A percentile compares a stretch with the other conserved stretches of the same genome.
Conservation (phyloP, 1,140 invertebrate species). For the Triops longicaudatus region DNA sequence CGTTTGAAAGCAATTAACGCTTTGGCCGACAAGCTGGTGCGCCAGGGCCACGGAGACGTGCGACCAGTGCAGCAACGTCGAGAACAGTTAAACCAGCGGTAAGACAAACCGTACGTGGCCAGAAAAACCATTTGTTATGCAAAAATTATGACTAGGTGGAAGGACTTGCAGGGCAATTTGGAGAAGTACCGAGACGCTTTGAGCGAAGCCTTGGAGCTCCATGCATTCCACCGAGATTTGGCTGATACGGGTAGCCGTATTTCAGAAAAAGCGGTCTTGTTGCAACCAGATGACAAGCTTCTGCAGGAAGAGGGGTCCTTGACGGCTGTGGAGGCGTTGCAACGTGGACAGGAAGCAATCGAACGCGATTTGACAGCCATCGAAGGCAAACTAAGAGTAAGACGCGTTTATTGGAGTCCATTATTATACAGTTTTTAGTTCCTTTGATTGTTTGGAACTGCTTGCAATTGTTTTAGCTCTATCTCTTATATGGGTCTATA, state of each 20-base stretch:
- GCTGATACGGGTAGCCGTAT: conserved; percentile 76
- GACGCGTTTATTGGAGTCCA: too few relatives aligned
- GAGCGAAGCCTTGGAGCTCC: conserved; percentile 78
- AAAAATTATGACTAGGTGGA: conserved; percentile 54
- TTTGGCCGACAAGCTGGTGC: conserved; percentile 82
- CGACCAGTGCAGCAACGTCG: conserved; percentile 59
- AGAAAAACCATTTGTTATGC: background rate
- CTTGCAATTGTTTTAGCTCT: conserved; percentile 10
- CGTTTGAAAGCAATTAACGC: conserved; percentile 76
- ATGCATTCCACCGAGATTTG: conserved; percentile 77
- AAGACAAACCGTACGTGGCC: conserved; percentile 5
- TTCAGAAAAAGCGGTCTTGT: conserved; percentile 66
- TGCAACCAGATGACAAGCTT: conserved; percentile 58
- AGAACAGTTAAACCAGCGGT: conserved; percentile 24
- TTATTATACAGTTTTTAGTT: too few relatives aligned
- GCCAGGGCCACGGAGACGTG: conserved; percentile 66
- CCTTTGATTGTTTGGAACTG: conserved; percentile 19
- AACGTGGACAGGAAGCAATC: conserved; percentile 69
- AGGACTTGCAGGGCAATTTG: conserved; percentile 73
- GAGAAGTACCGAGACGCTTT: conserved; percentile 70
- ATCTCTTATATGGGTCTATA: too few relatives aligned
- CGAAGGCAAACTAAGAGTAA: conserved; percentile 60
- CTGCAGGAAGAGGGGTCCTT: conserved; percentile 59
- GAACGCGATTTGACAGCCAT: conserved; percentile 81
- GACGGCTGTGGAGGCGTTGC: conserved; percentile 63